Evolutionary conservation across 2,797 vertebrate species (phyloP), one percentile per base, ranked within the genome.

Genomic region (Rhodeus uyekii): DNA sequence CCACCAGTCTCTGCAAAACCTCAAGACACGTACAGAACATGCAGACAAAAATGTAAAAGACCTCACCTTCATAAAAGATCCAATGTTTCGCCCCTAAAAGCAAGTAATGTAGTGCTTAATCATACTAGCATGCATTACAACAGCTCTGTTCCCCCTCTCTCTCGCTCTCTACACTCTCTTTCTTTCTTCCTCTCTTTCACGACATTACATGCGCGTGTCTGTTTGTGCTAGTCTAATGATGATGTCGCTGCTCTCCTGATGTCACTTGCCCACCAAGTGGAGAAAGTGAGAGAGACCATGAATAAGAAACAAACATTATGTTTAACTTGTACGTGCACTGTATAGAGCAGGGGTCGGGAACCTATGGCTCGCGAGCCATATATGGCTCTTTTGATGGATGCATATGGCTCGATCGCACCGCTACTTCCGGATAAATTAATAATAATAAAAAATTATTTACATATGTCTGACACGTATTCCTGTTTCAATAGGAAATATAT

Each of bases 141-240:
- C 76, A 83, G 83, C 77, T 61, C 77, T 85, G 27, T 76, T 74
- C 39, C 80, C 73, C 58, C 65, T 85, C 81, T 84, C 76, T 74
- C 39, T 82, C 73, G 58, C 65, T 85, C 81, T 84, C 76, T 79
- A 76, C 67, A 42, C 75, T 60, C 46, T 76, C 24, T 69, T 65
- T 53, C 78, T 73, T 55, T 83, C 79, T 64, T 44, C 63, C 24
- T 74, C 48, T 53, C 79, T 77, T 64, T 83, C 79, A 55, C 79
- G 24, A 80, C 71, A 84, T 85, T 83, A 83, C 89, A 84, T 88
- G 89, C 77, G 87, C 44, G 64, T 84, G 81, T 87, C 85, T 87
- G 84, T 82, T 85, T 86, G 86, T 84, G 85, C 76, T 82, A 64
- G 83, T 86, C 84, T 85, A 79, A 81, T 83, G 81, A 81, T 79